Evolutionary conservation across 2,888 invertebrate genomes (phyloP).

Genomic region (Galeopsomyia nigrocyanea): DNA sequence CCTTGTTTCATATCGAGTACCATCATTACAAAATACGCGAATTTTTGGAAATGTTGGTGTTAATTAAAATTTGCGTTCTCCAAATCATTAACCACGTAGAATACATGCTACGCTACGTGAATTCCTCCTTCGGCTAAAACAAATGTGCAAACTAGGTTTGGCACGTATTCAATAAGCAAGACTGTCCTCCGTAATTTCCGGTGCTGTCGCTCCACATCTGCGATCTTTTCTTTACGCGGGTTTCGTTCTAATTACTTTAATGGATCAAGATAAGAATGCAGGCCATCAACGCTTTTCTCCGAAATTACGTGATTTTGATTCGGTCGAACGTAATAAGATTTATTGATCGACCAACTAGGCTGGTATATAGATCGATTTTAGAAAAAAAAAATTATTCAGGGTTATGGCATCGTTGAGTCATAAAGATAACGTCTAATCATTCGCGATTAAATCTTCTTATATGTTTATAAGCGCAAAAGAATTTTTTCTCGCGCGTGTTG

Average conservation of each 20-base stretch:
- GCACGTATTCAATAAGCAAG: conserved; percentile 32
- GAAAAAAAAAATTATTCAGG: background rate
- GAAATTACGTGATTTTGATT: conserved; percentile 24
- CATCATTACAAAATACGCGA: no score
- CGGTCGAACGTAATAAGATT: background rate
- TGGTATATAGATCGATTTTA: background rate
- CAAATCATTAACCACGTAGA: no score
- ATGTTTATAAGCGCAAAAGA: no score
- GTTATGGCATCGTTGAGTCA: background rate
- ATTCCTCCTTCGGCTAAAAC: no score
- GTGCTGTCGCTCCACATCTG: conserved; percentile 5
- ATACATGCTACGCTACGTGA: no score
- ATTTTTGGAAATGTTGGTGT: no score
- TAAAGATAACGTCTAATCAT: no score
- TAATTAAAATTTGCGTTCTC: no score
- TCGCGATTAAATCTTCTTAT: no score
- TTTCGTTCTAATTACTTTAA: conserved; percentile 37
- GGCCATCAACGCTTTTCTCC: background rate
- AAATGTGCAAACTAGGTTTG: conserved; percentile 25
- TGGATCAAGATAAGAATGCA: conserved; percentile 23
- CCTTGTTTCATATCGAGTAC: no score
- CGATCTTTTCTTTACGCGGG: conserved; percentile 18
- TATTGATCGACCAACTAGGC: background rate
- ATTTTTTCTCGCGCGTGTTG: no score
- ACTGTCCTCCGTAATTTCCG: conserved; percentile 36